These are phyloP conservation scores for Microdon myrmicae DNA, from an alignment of 2,888 invertebrate species.

Conservation along the genomic window DNA sequence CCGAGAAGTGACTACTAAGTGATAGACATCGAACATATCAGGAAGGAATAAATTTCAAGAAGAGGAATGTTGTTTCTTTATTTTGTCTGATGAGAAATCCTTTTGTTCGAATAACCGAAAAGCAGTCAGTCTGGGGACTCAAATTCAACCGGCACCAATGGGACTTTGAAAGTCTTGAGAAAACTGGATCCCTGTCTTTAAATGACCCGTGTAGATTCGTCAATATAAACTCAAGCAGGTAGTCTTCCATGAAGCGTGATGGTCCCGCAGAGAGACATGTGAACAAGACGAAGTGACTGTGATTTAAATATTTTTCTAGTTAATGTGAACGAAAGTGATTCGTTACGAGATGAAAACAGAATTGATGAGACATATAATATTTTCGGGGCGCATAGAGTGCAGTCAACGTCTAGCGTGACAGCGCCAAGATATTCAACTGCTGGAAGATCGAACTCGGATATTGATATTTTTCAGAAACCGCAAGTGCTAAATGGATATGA, in stretches of 20 bases:
- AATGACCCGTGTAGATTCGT: slow-evolving; percentile 34
- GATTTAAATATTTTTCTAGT: slow-evolving; percentile 51
- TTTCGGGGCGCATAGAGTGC: no score
- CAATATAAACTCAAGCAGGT: slow-evolving; percentile 28
- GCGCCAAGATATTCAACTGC: no score
- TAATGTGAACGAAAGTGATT: slow-evolving; percentile 51
- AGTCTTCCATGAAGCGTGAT: no score
- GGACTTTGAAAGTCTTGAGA: slow-evolving; percentile 20
- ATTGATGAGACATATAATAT: slow-evolving; percentile 44
- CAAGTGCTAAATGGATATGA: no score
- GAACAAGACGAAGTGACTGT: slow-evolving; percentile 42
- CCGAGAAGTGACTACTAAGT: no score
- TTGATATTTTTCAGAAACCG: no score
- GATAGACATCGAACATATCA: slow-evolving; percentile 6
- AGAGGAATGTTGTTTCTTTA: no score
- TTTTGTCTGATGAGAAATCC: slow-evolving; percentile 17
- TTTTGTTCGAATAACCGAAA: slow-evolving; percentile 35
- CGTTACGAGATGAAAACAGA: slow-evolving; percentile 48
- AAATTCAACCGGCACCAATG: slow-evolving; percentile 30
- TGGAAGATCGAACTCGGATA: no score
- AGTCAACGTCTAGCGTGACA: no score
- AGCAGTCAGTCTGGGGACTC: slow-evolving; percentile 38
- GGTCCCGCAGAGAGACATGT: no score
- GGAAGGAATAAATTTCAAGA: slow-evolving; percentile 37
- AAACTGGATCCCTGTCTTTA: slow-evolving; percentile 34